Conservation (phyloP, 1,140 invertebrate species). For the Linepithema humile region DNA sequence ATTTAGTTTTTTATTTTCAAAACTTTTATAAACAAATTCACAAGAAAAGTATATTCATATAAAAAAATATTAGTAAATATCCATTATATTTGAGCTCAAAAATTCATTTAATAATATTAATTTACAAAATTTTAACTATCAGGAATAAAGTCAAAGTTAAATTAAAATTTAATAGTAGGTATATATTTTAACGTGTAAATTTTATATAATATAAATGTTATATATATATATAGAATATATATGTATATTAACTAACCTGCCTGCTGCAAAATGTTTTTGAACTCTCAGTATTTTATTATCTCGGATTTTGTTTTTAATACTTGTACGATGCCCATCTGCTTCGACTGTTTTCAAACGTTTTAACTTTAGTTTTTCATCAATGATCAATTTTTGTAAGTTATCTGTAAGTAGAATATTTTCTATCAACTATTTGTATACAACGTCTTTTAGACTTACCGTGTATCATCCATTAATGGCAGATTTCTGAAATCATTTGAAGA, state of each 20-base stretch:
- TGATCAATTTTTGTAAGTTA: background rate
- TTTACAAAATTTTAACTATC: no score
- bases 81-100: no score
- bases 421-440: no score
- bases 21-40: background rate
- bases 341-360: background rate
- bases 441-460: no score
- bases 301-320: background rate
- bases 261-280: background rate
- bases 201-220: background rate
- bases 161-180: no score
- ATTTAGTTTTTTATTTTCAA: background rate
- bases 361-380: background rate
- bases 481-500: no score
- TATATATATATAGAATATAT: background rate
- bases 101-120: no score
- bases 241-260: conserved; percentile 4
- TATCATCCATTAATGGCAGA: no score
- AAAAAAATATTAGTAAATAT: no score
- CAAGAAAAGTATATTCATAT: no score
- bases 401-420: background rate
- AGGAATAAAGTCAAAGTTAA: no score
- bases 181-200: no score
- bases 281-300: background rate
- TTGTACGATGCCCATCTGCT: background rate